These are phyloP conservation scores for Metridium senile DNA, from an alignment of 92 coral and sea anemone species.

Conservation along the genomic window DNA sequence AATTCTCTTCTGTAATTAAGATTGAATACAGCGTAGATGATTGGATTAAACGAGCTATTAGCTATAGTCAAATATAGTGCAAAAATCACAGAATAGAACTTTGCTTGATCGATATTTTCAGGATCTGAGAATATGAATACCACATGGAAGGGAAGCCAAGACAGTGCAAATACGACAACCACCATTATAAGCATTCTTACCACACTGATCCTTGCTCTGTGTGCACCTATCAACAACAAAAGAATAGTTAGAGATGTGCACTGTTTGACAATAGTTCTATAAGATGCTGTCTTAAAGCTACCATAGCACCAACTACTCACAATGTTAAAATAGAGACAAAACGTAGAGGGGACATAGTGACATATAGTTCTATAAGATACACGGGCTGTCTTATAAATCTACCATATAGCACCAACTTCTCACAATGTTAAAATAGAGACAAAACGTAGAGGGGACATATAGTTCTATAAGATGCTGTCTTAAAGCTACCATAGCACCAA, in stretches of 20 bases:
- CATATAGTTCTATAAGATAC: too few species aligned
- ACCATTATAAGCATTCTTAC: constrained; percentile 83
- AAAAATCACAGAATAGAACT: constrained; percentile 38
- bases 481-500: too few species aligned
- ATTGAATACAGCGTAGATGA: constrained; percentile 82
- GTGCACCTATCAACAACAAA: constrained; percentile 53
- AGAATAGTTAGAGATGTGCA: neutral
- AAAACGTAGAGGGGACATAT: too few species aligned
- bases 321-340: too few species aligned
- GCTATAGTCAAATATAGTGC: constrained; percentile 67
- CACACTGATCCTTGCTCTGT: constrained; percentile 74
- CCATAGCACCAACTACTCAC: too few species aligned
- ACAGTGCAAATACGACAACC: constrained; percentile 63
- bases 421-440: too few species aligned
- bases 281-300: too few species aligned
- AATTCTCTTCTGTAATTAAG: constrained; percentile 80
- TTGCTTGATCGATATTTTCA: neutral
- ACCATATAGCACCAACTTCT: too few species aligned
- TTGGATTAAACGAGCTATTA: constrained; percentile 82
- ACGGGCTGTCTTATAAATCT: too few species aligned
- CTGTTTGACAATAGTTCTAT: too few species aligned
- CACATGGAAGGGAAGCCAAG: constrained; percentile 74
- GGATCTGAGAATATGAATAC: constrained; percentile 46
- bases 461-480: too few species aligned
- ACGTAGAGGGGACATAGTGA: too few species aligned